Evolutionary conservation across 2,888 invertebrate genomes (phyloP), one percentile per base, ranked within the genome.

Genomic region (Diogma glabrata): DNA sequence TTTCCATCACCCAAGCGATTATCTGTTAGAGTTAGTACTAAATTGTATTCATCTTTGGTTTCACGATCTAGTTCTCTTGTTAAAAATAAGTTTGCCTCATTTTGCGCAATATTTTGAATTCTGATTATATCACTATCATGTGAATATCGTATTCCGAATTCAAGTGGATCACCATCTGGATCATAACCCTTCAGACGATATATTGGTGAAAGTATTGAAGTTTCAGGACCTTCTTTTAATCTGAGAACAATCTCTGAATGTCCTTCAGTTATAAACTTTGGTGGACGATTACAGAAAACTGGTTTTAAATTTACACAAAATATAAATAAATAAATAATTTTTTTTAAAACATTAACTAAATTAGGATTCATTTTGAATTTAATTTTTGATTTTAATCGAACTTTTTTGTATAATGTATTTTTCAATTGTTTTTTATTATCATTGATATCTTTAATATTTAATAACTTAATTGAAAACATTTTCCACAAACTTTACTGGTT

Each of bases 171-270:
- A 55, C 87, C 87, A 64, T 93, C 93, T 23, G 87, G 84, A 74
- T 93, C 93, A 59, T 79, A 76, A 59, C 87, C 93, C 63, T 79
- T 76, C 54, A 93, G 74, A 55, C 82, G 81, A 74, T 89, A 88
- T 65, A 93, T 86, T 59, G 87, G 71, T 58, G 82, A 84, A 61
- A 87, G 89, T 89, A 74, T 26, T 14, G 87, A 84, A 38, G 89
- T 90, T 61, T 88, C 89, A 50, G 81, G 75, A 49, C 89, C 90
- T 74, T 93, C 93, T 69, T 88, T 89, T 63, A 92, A 73, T 65
- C 89, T 78, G 61, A 93, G 76, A 57, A 93, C 90, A 61, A 93
- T 92, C 75, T 93, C 92, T 57, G 88, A 87, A 69, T 89, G 88
- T 54, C 87, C 88, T 63, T 89, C 87, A 65, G 85, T 86, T 52